Conservation (phyloP, 2,113 vertebrate species). For the rat (Rattus norvegicus) region GRCr8 NC_086020.1:80363001-80363500, state of each 20-base stretch:
- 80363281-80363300: neutral
- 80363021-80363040: neutral
- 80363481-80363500: neutral
- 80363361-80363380: accelerated
- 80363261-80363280: neutral
- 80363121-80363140: neutral
- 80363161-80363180: neutral
- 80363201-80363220: neutral
- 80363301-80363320: accelerated
- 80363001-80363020: neutral
- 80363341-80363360: accelerated
- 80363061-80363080: accelerated
- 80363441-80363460: neutral
- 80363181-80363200: neutral
- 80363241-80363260: accelerated
- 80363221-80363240: neutral
- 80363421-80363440: neutral
- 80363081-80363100: neutral
- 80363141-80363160: neutral
- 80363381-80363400: neutral
- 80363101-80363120: too few species aligned
- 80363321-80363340: neutral
- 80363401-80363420: neutral
- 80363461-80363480: neutral
- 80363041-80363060: accelerated